Base-by-base conservation (phyloP, 1,140 invertebrate species). In the Neuroterus valhalla region DNA sequence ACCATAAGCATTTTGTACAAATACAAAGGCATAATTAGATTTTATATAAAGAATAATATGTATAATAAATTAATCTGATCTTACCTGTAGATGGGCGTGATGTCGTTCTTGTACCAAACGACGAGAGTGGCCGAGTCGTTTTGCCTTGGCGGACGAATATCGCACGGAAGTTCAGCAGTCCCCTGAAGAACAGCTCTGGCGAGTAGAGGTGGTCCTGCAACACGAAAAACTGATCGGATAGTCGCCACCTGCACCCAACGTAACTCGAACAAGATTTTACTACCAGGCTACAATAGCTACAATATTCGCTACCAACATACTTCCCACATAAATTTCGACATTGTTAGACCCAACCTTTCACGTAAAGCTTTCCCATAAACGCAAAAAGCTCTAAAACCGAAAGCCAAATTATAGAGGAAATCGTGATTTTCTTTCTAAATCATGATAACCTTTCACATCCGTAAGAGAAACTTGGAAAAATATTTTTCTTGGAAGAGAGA, bases 21-120 rank as follows among this genome's bases (percentile, higher is more conserved):
- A n/a, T n/a, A n/a, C n/a, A n/a, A n/a, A n/a, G n/a, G n/a, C n/a
- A n/a, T n/a, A 38, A 38, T 38, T 38, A 38, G 6, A 8, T 5
- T 38, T 38, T 19, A 50, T 21, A 19, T 21, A 21, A 19, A 50
- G 1, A 10, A 11, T 11, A 21, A 6, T 4, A 21, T 50, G 11
- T 19, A n/a, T 50, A 21, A n/a, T 50, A 19, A 19, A n/a, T 50
- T 17, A 50, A 17, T n/a, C 8, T 72, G n/a, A n/a, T 77, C 84
- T 90, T 86, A 94, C 93, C 92, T 93, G 87, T 93, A 94, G 78
- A 94, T 93, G 14, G 93, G 92, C 3, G 89, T 91, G 70, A 92
- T 89, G 71, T 93, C 93, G 79, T 91, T 91, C 76, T 92, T 93
- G 84, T 94, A 94, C 93, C 93, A 94, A 17, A 94, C 91, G 46